Evolutionary conservation across 2,113 vertebrate genomes (phyloP), one percentile per base, ranked within the genome.

Genomic region (Manacus vitellinus): DNA sequence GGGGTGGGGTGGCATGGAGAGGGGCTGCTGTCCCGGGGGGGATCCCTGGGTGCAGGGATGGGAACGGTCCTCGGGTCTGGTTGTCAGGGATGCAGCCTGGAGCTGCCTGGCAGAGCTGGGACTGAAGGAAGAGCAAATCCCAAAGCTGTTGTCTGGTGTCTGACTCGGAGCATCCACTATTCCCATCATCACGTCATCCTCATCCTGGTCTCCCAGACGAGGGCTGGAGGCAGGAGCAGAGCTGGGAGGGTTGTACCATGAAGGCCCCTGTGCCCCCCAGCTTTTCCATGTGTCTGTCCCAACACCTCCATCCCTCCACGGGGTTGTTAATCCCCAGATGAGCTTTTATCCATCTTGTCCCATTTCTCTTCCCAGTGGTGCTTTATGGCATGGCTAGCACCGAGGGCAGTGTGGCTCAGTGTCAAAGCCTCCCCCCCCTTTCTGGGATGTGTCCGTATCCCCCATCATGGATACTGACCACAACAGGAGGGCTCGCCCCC

Each of bases 181-280:
- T 80, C 55, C 37, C 51, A 27, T 24, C 15, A n/a, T 2, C 25
- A 21, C 24, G 8, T 22, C 15, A 20, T 31, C 43, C 37, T n/a
- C 46, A 35, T 47, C 15, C 63, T 17, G 21, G 33, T 74, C 9
- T 39, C 62, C 43, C 47, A 44, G 35, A 67, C 6, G 23, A 71
- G 44, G 28, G 33, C 49, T 33, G 68, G 62, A 59, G 44, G 43
- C 49, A 24, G 68, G 49, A 41, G 31, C 22, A 63, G 75, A 70
- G 37, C 49, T 55, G 37, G 5, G 15, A 68, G 30, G 5, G 49
- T n/a, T 0, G 0, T 8, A 37, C 23, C 20, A 49, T 14, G 6
- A 31, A 81, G 13, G 9, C 28, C 12, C 8, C 49, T 22, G 20
- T n/a, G 28, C 10, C 6, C 37, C 21, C 10, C 37, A 41, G 30